Percentiles rank a stretch among this genome's conserved stretches.
Conservation (phyloP, 2,888 invertebrate species). For the Lasioglossum oenotherae region DNA sequence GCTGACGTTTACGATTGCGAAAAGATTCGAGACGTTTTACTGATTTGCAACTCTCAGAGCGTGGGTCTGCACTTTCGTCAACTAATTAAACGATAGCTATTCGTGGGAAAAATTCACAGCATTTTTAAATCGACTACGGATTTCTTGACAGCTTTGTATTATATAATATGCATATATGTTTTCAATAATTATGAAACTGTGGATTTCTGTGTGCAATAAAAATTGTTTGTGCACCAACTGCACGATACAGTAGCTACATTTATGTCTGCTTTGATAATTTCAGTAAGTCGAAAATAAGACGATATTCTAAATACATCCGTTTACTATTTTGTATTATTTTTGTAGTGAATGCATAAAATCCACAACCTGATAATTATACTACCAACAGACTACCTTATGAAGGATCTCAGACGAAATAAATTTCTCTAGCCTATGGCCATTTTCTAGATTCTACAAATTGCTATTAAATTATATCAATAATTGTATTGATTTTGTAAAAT, state of each 20-base stretch:
- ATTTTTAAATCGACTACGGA: not conserved
- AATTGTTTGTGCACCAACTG: not conserved
- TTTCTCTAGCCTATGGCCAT: too few species aligned
- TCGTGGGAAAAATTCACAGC: not conserved
- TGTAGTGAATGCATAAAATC: too few species aligned
- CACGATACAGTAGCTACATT: not conserved
- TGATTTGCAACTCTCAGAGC: not conserved
- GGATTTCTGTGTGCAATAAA: too few species aligned
- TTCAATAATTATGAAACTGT: not conserved
- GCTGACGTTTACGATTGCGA: constrained; percentile 41
- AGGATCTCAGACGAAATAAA: too few species aligned
- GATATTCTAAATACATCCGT: not conserved
- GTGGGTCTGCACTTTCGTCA: not conserved
- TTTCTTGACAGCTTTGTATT: not conserved
- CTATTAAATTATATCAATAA: too few species aligned
- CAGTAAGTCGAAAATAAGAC: not conserved
- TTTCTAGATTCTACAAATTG: too few species aligned
- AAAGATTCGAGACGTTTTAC: constrained; percentile 17
- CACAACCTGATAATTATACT: too few species aligned
- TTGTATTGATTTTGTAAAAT: too few species aligned
- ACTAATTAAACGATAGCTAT: not conserved
- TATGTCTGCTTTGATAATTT: not conserved
- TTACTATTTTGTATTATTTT: not conserved
- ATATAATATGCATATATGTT: not conserved
- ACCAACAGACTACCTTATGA: too few species aligned